Evolutionary conservation across 2,888 invertebrate genomes (phyloP).

Genomic region (Venusia cambrica): DNA sequence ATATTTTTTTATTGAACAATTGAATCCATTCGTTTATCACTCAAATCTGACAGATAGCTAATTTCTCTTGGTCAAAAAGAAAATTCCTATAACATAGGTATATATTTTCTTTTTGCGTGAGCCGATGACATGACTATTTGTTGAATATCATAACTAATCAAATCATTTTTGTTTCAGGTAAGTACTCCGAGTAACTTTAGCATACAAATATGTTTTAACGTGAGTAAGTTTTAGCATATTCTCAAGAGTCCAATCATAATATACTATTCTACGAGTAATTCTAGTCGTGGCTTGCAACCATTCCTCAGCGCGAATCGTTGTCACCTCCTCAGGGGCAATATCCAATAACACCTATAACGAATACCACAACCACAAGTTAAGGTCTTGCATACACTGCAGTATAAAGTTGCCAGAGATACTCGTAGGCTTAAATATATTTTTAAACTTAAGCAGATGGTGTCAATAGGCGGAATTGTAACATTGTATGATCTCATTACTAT

Average conservation of each 20-base stretch:
- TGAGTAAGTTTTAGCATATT: slow-evolving; percentile 33
- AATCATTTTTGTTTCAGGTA: slow-evolving; percentile 33
- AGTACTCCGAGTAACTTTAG: slow-evolving; percentile 18
- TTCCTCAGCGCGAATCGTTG: slow-evolving; percentile 11
- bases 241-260: slow-evolving; percentile 1
- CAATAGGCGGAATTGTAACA: no score
- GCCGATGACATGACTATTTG: background rate
- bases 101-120: no score
- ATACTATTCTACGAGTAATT: background rate
- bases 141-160: background rate
- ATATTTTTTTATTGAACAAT: no score
- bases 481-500: no score
- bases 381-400: slow-evolving; percentile 5
- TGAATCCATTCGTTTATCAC: no score
- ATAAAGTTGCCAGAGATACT: no score
- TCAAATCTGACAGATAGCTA: no score
- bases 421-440: no score
- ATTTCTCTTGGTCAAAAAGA: no score
- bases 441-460: no score
- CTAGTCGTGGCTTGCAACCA: slow-evolving; percentile 23
- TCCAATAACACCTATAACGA: slow-evolving; percentile 10
- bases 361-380: slow-evolving; percentile 21
- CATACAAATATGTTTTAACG: slow-evolving; percentile 20
- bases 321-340: slow-evolving; percentile 15
- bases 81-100: no score